Conservation (phyloP, 2,113 vertebrate genomes). For the Gallinago paraguaiae region DNA sequence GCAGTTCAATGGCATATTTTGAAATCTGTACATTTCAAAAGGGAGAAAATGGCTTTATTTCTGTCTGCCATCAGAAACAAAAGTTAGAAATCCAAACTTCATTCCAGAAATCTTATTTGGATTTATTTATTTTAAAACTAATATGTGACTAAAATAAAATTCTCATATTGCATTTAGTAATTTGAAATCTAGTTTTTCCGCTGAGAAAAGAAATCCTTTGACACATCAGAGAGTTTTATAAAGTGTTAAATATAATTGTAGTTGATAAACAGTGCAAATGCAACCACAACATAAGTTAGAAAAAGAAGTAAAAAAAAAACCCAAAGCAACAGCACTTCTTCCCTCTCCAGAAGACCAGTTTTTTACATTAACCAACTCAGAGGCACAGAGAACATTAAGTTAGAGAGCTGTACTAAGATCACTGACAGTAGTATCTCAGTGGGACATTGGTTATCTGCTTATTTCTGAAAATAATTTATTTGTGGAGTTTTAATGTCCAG, state of each 20-base stretch:
- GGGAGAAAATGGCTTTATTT: background rate
- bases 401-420: background rate
- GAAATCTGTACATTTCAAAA: background rate
- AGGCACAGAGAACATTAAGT: background rate
- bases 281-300: background rate
- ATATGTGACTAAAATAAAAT: background rate
- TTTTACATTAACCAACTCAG: background rate
- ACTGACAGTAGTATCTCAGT: background rate
- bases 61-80: background rate
- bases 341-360: background rate
- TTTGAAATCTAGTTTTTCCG: background rate
- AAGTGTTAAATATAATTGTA: background rate
- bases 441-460: background rate
- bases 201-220: background rate
- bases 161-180: background rate
- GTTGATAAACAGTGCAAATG: background rate
- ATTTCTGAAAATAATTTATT: background rate
- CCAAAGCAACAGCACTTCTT: background rate
- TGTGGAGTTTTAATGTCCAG: background rate
- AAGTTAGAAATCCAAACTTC: background rate
- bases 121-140: background rate
- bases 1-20: background rate
- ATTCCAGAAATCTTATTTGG: background rate
- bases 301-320: background rate
- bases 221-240: background rate